Base-by-base conservation (phyloP, 1,140 invertebrate genomes). In the Portunus trituberculatus region DNA sequence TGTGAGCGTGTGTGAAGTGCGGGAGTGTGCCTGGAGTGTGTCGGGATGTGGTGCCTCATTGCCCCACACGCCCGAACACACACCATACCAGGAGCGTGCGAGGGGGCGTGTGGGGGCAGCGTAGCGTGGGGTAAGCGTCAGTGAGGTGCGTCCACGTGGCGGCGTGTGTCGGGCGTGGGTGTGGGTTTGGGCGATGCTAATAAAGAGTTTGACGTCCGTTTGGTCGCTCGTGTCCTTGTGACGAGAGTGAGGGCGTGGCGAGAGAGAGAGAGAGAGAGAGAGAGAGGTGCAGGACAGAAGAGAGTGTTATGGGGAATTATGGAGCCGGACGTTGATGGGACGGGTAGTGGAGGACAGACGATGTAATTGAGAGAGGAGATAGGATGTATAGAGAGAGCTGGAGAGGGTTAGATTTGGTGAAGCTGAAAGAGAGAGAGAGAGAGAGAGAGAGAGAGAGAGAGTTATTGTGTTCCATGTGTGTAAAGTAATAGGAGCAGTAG, bases 131-230 rank as follows among this genome's bases (percentile, higher is more conserved):
- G 52, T 39, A 39, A 59, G 52, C 52, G 52, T 12, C 52, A 59
- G 20, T 59, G 52, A 59, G 52, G 52, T 12, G 52, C 0, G 52
- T 59, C 52, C 52, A 76, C 67, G 14, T 91, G 52, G 29, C 20
- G n/a, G 89, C 89, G 89, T 91, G 90, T 76, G 52, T 3, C n/a
- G 90, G 31, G 90, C 52, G 89, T n/a, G 46, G 45, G 39, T n/a
- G 88, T 90, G 12, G 45, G 45, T n/a, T 6, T 10, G 39, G 31
- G 31, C 39, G 48, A 10, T 16, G 46, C 14, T 52, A 91, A 91
- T 91, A 29, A 32, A 31, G 48, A 29, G 84, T 46, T 31, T 31
- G 84, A 87, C 25, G 28, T 46, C 84, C 31, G 48, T 91, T 91
- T 91, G 89, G 46, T 91, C 48, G 48, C 46, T 48, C 28, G 59